Evolutionary conservation across 2,888 invertebrate genomes (phyloP).

Genomic region (Rhorus exstirpatorius): DNA sequence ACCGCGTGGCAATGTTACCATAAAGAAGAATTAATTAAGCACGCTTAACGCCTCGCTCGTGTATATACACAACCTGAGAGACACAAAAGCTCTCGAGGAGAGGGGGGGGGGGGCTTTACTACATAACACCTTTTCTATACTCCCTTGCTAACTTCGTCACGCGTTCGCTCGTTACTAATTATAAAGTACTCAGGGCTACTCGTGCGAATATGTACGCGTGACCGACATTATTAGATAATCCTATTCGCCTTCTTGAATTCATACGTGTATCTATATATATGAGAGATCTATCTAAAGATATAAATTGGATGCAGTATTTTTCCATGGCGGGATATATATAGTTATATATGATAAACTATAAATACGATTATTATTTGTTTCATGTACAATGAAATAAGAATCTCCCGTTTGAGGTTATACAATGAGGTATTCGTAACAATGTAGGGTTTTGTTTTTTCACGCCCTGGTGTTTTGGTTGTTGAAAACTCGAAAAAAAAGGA

Average conservation of each 20-base stretch:
- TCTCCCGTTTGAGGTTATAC: neutral
- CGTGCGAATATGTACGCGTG: slow-evolving; percentile 57
- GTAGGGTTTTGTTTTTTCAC: no score
- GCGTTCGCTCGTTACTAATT: slow-evolving; percentile 51
- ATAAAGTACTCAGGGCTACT: slow-evolving; percentile 48
- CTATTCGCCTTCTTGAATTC: slow-evolving; percentile 29
- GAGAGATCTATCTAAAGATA: no score
- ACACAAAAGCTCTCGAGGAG: slow-evolving; percentile 14
- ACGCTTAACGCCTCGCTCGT: slow-evolving; percentile 33
- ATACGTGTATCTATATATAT: neutral
- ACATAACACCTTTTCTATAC: slow-evolving; percentile 10
- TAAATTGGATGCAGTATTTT: no score
- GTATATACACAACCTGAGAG: slow-evolving; percentile 11
- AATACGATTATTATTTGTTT: neutral
- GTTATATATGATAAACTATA: no score
- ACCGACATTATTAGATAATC: slow-evolving; percentile 65
- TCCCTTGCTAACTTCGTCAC: slow-evolving; percentile 17
- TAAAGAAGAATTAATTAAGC: slow-evolving; percentile 34
- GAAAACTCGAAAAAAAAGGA: no score
- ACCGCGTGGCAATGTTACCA: slow-evolving; percentile 65
- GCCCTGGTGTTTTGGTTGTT: neutral
- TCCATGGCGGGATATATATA: slow-evolving; percentile 10
- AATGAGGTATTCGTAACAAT: neutral
- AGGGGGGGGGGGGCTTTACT: neutral
- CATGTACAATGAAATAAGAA: neutral